These are phyloP conservation scores for Limanda limanda DNA, from an alignment of 2,113 vertebrate genomes.

Conservation along the genomic window DNA sequence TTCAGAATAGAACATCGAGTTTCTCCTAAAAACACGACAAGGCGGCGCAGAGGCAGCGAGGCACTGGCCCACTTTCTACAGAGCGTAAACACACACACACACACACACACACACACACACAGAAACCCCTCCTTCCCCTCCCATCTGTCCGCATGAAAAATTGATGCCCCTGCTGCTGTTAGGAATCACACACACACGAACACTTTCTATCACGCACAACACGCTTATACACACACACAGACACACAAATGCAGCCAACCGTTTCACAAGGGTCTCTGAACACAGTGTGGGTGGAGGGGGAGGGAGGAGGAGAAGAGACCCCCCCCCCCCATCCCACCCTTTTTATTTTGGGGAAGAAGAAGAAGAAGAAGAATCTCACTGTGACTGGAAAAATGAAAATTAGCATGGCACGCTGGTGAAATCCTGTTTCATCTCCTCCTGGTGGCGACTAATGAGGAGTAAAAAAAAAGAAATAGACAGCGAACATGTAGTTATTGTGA, in stretches of 20 bases:
- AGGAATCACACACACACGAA: slow-evolving; percentile 34
- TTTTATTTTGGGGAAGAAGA: not conserved
- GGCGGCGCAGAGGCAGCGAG: slow-evolving; percentile 32
- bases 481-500: not conserved
- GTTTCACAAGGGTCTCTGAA: not conserved
- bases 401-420: slow-evolving; percentile 1
- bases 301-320: slow-evolving; percentile 5
- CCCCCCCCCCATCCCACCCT: no score
- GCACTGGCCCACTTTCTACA: slow-evolving; percentile 68
- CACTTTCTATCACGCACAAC: slow-evolving; percentile 33
- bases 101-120: slow-evolving; percentile 1
- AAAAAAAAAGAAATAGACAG: not conserved
- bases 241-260: slow-evolving; percentile 27
- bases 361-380: not conserved
- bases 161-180: slow-evolving; percentile 74
- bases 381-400: not conserved
- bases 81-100: slow-evolving; percentile 11
- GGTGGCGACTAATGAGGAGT: slow-evolving; percentile 1
- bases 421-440: slow-evolving; percentile 11
- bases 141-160: slow-evolving; percentile 84
- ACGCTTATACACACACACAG: slow-evolving; percentile 36
- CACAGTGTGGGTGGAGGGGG: slow-evolving; percentile 6
- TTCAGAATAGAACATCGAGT: slow-evolving; percentile 64
- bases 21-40: slow-evolving; percentile 53
- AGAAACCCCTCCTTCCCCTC: slow-evolving; percentile 32